Evolutionary conservation across 2,888 invertebrate genomes (phyloP), one percentile per base, ranked within the genome.

Genomic region (Tenthredo livida): DNA sequence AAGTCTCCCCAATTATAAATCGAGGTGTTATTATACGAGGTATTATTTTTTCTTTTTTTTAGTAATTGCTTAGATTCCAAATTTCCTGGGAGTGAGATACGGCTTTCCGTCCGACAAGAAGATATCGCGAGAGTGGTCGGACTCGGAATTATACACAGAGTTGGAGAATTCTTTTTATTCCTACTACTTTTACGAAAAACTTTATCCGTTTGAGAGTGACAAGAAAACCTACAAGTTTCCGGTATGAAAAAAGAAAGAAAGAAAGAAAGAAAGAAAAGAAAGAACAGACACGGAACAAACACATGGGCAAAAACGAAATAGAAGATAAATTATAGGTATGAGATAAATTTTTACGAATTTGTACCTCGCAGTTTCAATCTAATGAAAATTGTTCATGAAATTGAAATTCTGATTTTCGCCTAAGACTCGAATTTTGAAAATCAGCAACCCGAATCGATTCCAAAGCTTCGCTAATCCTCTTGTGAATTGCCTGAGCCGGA

Each of bases 21-120:
- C 0, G 17, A 37, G 37, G 75, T 40, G 0, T 33, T 37, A 43
- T 78, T 78, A 58, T 37, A 6, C 50, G n/a, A 29, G 54, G 6
- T 17, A 75, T 54, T 78, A 6, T 54, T 33, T 33, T 33, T 33
- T 33, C 4, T 33, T 33, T 33, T 33, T 33, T 33, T 33, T 33
- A 4, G 54, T 58, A 33, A 77, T 78, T 54, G 37, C 33, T 58
- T n/a, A 29, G 58, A 78, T 78, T 78, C 58, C 78, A 54, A 54
- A 54, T 75, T 47, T 75, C 75, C 47, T 21, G 43, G 6, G 5
- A 43, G 9, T 75, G 25, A 47, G 75, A 50, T 25, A 47, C 47
- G 75, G 21, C 25, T 15, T 75, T 75, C 15, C 15, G 25, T 75
- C 47, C 47, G 21, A 25, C 25, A 1, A 21, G 25, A 43, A 47